Evolutionary conservation across 2,113 vertebrate species (phyloP), one percentile per base, ranked within the genome.

Genomic region (Tympanuchus pallidicinctus): DNA sequence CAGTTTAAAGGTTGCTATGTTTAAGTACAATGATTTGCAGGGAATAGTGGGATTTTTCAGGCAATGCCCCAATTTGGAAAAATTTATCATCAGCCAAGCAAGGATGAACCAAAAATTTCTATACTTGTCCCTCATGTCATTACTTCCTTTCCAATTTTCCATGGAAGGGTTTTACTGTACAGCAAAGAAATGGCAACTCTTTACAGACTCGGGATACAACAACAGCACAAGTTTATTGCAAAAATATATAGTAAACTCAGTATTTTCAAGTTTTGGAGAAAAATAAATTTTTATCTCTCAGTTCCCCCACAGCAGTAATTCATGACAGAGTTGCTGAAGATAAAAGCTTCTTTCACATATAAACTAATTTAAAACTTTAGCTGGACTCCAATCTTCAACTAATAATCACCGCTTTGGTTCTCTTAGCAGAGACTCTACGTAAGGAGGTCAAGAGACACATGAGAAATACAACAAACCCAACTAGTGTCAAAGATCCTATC

Each of bases 1-100:
- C 48, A 54, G 52, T 95, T 97, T 92, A 57, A 93, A 88, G 76
- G 69, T 91, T 92, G 69, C 95, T 88, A 81, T 94, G 96, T 97
- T 83, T 96, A 97, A 97, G 93, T 96, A 97, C 87, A 95, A 43
- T 97, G 95, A 98, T 97, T 97, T 97, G 92, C 88, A 97, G 94
- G 94, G 94, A 96, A 97, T 67, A 92, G 87, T 76, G 93, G 59
- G 70, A 64, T 81, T 97, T 96, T 97, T 95, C 91, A 97, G 93
- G 95, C 82, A 94, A 97, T 90, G 88, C 59, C 73, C 73, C 60
- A 94, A 91, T 45, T 70, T 50, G 89, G 82, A 65, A 60, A 84
- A 84, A 82, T 95, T 95, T 94, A 86, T 86, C 73, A 61, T 79
- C 92, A 85, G n/a, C 67, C 69, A 96, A 96, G 84, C 74, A 78